These are phyloP conservation scores for Pangasius djambal DNA, from an alignment of 2,797 vertebrate genomes.

Conservation along the genomic window DNA sequence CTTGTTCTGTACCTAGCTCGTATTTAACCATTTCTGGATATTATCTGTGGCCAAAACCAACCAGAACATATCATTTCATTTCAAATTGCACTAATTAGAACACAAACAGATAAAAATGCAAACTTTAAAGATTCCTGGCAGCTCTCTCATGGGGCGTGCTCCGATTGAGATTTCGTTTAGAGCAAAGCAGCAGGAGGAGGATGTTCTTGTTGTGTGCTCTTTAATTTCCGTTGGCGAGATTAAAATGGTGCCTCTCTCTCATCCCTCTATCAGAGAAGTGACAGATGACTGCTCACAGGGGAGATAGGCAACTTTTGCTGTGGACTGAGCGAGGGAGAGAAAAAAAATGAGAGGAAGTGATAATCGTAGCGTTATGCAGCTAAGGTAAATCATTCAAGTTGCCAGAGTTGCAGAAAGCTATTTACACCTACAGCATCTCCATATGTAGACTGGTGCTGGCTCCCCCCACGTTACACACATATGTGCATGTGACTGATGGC, in stretches of 20 bases:
- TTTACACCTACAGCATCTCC: conserved; percentile 67
- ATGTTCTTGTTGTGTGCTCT: conserved; percentile 49
- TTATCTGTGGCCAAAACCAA: conserved; percentile 10
- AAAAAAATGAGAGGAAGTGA: conserved; percentile 60
- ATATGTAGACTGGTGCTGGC: conserved; percentile 35
- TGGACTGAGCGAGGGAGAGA: conserved; percentile 33
- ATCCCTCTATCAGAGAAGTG: conserved; percentile 51
- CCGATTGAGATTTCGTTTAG: conserved; percentile 34
- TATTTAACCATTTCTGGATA: background rate
- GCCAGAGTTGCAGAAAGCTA: conserved; percentile 67
- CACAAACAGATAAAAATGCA: conserved; percentile 7
- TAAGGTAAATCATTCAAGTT: conserved; percentile 76
- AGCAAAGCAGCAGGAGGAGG: conserved; percentile 36
- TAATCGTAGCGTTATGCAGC: conserved; percentile 77
- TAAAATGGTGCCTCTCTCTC: conserved; percentile 56
- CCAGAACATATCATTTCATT: background rate
- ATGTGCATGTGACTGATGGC: conserved; percentile 39
- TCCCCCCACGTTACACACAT: conserved; percentile 25
- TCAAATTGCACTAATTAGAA: conserved; percentile 32
- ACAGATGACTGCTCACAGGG: conserved; percentile 58
- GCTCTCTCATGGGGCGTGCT: conserved; percentile 29
- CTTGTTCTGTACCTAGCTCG: background rate
- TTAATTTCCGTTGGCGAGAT: conserved; percentile 58
- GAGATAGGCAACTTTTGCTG: conserved; percentile 50
- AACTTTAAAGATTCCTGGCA: conserved; percentile 37